Conservation (phyloP, 1,140 invertebrate genomes). For the Lineus longissimus region DNA sequence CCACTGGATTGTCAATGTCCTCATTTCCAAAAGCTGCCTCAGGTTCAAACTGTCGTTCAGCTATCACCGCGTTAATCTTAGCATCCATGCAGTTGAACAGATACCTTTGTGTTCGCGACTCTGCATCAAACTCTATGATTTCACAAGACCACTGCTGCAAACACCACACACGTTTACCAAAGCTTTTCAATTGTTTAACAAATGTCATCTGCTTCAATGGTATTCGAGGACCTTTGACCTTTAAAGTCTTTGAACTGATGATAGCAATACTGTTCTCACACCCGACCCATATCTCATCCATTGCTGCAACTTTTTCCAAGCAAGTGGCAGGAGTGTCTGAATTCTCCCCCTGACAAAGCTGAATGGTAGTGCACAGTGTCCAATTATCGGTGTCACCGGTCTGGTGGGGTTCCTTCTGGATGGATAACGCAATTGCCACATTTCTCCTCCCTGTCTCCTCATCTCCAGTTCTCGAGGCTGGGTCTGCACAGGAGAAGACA, state of each 20-base stretch:
- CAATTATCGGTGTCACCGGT: background rate
- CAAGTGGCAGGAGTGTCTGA: background rate
- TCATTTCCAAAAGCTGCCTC: background rate
- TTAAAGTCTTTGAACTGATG: slow-evolving; percentile 16
- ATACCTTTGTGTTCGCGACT: background rate
- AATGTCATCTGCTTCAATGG: background rate
- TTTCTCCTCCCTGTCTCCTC: background rate
- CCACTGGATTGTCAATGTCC: background rate
- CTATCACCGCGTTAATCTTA: background rate
- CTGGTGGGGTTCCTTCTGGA: background rate
- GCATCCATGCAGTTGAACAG: background rate
- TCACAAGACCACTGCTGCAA: background rate
- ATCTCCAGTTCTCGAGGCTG: too few relatives aligned
- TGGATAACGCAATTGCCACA: background rate
- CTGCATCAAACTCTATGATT: background rate
- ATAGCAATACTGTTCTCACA: slow-evolving; percentile 24
- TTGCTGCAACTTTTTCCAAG: background rate
- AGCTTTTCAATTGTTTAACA: background rate
- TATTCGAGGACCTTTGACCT: slow-evolving; percentile 10
- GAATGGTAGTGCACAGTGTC: background rate
- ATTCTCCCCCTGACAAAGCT: background rate
- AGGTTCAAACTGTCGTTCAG: background rate
- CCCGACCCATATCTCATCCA: slow-evolving; percentile 25
- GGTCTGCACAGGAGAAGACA: too few relatives aligned
- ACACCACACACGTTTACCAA: background rate